Base-by-base conservation (phyloP, 2,797 vertebrate species). In the Otolemur crassicaudatus region DNA sequence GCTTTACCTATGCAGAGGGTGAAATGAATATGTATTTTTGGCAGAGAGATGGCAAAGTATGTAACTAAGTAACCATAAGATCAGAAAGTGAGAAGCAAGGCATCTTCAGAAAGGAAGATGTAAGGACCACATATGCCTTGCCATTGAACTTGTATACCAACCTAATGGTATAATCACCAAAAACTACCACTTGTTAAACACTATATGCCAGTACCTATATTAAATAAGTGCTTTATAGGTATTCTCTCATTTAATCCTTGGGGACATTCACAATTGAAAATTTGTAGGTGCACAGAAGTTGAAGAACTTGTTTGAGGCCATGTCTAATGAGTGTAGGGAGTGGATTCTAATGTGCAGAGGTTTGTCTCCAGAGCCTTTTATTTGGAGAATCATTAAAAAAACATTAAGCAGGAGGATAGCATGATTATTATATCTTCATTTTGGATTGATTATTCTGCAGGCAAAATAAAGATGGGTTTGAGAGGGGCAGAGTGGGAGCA, bases 391-490 rank as follows among this genome's bases (percentile, higher is more conserved):
- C 73, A 73, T 94, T 90, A 76, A 37, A 76, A 94, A 84, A 80
- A 37, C 31, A 25, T 90, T 91, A 91, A 90, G 34, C 4, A 31
- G 61, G 58, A 43, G 49, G 84, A 11, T 91, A 76, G 70, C 31
- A 34, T 86, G 58, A 46, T 70, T 69, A 46, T 70, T 69, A 25
- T 72, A 85, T 79, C 25, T 92, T 90, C 25, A 87, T 70, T 91
- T 95, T 72, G 67, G 11, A 79, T 75, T 40, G 87, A 87, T 82
- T 90, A 40, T 80, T 94, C 77, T 84, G 40, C 8, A 82, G 69
- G 9, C 53, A 20, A 10, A 69, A 34, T 93, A 65, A 27, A 87
- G 25, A 31, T 94, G 81, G 43, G 77, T 65, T 87, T 76, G 43
- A 85, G 43, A 13, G 34, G 14, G n/a, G 72, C 29, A 88, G 53